Conservation (phyloP, 2,797 vertebrate genomes). For the Sebastes wilsoni region DNA sequence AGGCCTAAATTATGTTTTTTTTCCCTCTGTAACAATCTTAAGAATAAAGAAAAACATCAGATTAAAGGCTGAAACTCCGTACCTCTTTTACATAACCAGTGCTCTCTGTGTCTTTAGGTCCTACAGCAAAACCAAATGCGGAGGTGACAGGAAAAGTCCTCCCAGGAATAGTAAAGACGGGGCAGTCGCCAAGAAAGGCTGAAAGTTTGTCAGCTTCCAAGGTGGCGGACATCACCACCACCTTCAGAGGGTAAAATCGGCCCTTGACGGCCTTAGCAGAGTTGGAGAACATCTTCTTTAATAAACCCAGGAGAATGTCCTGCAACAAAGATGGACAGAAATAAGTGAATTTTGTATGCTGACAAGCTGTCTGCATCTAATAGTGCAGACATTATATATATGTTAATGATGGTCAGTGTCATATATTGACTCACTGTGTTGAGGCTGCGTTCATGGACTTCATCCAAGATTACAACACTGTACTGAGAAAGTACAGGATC, state of each 20-base stretch:
- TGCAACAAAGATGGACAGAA: constrained; percentile 52
- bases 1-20: too few relatives aligned
- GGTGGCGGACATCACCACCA: constrained; percentile 98
- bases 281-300: constrained; percentile 89
- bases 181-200: constrained; percentile 88
- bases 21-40: not conserved
- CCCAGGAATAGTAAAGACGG: constrained; percentile 92
- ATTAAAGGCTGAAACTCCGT: not conserved
- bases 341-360: not conserved
- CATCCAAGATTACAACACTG: constrained; percentile 92
- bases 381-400: not conserved
- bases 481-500: constrained; percentile 90
- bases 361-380: not conserved
- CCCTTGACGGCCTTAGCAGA: constrained; percentile 61
- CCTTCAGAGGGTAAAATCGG: constrained; percentile 85
- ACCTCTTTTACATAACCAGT: constrained; percentile 94
- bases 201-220: constrained; percentile 93
- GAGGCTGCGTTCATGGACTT: constrained; percentile 96
- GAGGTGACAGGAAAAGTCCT: constrained; percentile 91
- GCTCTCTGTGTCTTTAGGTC: constrained; percentile 90
- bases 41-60: not conserved
- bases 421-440: constrained; percentile 88
- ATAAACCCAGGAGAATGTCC: constrained; percentile 95
- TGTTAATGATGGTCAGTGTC: not conserved
- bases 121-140: constrained; percentile 90